phyloP scores from a whole-genome alignment of 2,797 vertebrate genomes.

The Xenentodon cancila region DNA sequence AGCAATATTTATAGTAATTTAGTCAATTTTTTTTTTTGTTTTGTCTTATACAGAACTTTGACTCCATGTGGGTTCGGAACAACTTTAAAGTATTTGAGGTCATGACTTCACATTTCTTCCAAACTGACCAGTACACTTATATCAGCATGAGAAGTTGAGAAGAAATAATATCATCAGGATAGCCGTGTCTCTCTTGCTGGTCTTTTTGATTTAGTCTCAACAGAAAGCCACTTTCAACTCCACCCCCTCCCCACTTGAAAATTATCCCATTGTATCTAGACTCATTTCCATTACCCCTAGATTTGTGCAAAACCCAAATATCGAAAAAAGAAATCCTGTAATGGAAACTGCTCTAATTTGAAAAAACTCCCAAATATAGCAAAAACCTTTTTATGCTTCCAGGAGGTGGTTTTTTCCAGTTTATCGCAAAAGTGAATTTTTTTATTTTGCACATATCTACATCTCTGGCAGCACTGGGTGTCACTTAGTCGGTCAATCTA shows the following conservation, averaged over 20 bases:
- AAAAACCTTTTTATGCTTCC: too few relatives aligned
- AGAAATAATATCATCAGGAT: background rate
- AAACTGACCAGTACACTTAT: background rate
- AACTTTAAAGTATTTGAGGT: background rate
- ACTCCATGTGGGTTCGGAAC: conserved; percentile 4
- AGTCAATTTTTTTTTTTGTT: background rate
- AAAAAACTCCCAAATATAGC: too few relatives aligned
- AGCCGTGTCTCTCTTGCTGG: conserved; percentile 1
- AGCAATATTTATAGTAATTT: too few relatives aligned
- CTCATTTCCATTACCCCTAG: too few relatives aligned
- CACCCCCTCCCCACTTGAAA: conserved; percentile 20
- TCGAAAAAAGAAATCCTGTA: too few relatives aligned
- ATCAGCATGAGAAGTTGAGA: background rate
- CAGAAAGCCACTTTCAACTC: background rate
- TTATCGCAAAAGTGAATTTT: too few relatives aligned
- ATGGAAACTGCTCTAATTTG: too few relatives aligned
- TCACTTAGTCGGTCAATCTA: too few relatives aligned
- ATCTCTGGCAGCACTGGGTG: too few relatives aligned
- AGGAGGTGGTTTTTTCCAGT: too few relatives aligned
- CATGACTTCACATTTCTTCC: background rate
- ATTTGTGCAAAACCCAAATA: too few relatives aligned
- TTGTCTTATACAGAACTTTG: background rate
- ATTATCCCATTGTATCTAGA: conserved; percentile 37
- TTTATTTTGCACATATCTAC: too few relatives aligned
- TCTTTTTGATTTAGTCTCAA: conserved; percentile 17